Conservation (phyloP, 2,797 vertebrate species). For the Pseudopleuronectes americanus region DNA sequence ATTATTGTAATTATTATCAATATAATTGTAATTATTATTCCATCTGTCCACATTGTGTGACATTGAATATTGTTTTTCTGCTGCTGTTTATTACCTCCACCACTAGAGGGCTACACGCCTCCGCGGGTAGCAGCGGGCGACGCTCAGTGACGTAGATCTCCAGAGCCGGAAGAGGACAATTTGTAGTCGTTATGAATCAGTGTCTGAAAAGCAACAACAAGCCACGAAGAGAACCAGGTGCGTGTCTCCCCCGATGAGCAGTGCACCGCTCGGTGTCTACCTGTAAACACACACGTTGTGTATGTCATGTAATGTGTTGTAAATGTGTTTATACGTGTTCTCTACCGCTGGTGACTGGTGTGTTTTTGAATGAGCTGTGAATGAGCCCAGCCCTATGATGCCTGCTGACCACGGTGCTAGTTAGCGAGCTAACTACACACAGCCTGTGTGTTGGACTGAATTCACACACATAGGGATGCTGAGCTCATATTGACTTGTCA, state of each 20-base stretch:
- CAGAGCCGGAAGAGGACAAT: conserved; percentile 64
- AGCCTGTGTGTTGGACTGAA: neutral
- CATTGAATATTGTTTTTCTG: conserved; percentile 25
- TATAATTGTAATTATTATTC: no score
- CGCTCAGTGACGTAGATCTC: conserved; percentile 43
- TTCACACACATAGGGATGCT: neutral
- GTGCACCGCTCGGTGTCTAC: fast-evolving
- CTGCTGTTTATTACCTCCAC: conserved; percentile 5
- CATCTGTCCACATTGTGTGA: no score
- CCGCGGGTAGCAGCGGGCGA: no score
- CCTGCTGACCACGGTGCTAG: conserved; percentile 38
- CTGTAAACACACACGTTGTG: neutral
- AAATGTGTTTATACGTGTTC: neutral
- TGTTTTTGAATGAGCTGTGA: conserved; percentile 25
- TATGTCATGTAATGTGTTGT: neutral
- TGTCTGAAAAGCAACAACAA: conserved; percentile 23
- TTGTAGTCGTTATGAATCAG: conserved; percentile 59
- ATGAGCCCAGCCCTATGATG: conserved; percentile 34
- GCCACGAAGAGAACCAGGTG: conserved; percentile 21
- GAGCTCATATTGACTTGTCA: neutral
- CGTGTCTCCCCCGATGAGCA: neutral
- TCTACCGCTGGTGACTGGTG: neutral
- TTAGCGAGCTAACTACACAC: conserved; percentile 29
- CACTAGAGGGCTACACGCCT: conserved; percentile 46
- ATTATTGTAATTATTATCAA: no score